Evolutionary conservation across 2,888 invertebrate species (phyloP), one percentile per base, ranked within the genome.

Genomic region (Mythimna pallens): DNA sequence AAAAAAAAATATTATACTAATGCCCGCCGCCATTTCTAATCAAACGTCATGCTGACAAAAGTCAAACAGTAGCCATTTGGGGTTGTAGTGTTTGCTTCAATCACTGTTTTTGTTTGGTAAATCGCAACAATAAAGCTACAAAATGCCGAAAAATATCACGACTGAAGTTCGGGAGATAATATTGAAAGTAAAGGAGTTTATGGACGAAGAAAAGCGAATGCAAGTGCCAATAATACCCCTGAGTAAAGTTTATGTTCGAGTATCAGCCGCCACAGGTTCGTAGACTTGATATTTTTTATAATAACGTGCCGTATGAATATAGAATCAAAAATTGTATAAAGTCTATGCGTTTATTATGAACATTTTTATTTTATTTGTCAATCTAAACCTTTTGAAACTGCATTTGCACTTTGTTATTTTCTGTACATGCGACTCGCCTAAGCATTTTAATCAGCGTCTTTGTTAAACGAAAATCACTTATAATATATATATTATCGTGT

Each of bases 191-290:
- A 96, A 96, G 84, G 96, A 95, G 81, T 96, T 96, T 87, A 96
- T 96, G 96, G 96, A 96, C 70, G 95, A 95, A 70, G 96, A 96
- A 70, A 96, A 96, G 88, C 92, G 95, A 57, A 96, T 96, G 96
- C 95, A 96, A 89, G 95, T 95, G 76, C 96, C 96, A 40, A 96
- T 96, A 87, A 96, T 96, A 88, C 96, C 96, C 2, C 89, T 96
- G 20, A 95, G 95, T 84, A 96, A 96, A 91, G 96, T 96, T 30
- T 95, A 96, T 79, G 93, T 95, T 30, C 86, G 96, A 76, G 96
- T 96, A 20, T 94, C 96, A 5, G 95, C 96, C 8, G 96, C 96
- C 78, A 95, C 95, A 86, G 95, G 95, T 96, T 85, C 78, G 90
- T 87, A 70, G 73, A 55, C 30, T 64, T 58, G 59, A 62, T 59